phyloP scores from a whole-genome alignment of 2,888 invertebrate species.

The Brachyptera risi region DNA sequence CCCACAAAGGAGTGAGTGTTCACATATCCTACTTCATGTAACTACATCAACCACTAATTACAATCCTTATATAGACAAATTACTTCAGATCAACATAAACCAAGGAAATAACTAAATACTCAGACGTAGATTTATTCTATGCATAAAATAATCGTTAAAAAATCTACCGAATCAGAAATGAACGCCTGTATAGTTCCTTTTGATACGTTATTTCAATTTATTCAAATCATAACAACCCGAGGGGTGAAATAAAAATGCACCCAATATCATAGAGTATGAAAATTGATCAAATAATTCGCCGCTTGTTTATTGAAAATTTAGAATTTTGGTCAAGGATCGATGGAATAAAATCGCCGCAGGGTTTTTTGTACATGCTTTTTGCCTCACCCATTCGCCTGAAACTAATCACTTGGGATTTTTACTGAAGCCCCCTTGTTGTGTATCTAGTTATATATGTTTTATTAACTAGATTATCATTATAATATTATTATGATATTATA shows the following conservation, averaged over 20 bases:
- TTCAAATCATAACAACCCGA: background rate
- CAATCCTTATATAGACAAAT: background rate
- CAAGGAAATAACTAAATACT: background rate
- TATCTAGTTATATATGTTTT: background rate
- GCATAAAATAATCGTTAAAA: conserved; percentile 9
- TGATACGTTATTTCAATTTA: no score
- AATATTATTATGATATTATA: conserved; percentile 15
- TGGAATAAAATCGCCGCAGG: no score
- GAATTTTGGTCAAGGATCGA: background rate
- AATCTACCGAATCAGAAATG: no score
- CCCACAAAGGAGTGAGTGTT: no score
- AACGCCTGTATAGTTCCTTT: no score
- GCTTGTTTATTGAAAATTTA: conserved; percentile 4
- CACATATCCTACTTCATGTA: no score
- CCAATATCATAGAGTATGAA: background rate
- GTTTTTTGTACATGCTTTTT: no score
- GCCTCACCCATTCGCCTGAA: no score
- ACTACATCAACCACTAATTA: no score
- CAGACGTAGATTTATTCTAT: no score
- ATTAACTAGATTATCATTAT: conserved; percentile 11
- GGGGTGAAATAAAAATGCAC: background rate
- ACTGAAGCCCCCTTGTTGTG: no score
- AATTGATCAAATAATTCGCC: background rate
- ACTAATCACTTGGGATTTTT: no score
- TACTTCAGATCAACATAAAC: background rate